These are phyloP conservation scores for Dromococcyx pavoninus DNA, from an alignment of 2,797 vertebrate species.

Conservation along the genomic window DNA sequence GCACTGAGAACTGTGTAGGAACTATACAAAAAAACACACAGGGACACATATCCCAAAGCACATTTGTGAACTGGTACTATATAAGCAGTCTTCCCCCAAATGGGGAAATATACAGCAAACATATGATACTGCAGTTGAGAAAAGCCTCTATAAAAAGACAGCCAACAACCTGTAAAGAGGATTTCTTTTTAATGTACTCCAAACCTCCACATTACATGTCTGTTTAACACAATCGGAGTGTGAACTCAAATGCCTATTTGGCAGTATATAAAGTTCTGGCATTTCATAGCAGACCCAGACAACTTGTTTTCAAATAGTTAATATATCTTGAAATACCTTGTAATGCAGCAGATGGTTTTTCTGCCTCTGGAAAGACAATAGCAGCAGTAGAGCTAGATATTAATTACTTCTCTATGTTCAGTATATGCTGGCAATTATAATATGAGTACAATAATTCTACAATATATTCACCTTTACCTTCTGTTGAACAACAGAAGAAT, in stretches of 20 bases:
- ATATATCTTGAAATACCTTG: neutral
- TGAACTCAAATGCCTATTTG: neutral
- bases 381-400: neutral
- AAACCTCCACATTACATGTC: neutral
- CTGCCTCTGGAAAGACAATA: neutral
- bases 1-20: neutral
- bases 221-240: neutral
- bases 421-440: neutral
- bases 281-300: neutral
- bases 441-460: neutral
- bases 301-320: neutral
- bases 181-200: neutral
- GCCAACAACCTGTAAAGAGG: neutral
- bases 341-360: neutral
- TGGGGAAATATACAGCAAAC: neutral
- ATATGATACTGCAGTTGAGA: neutral
- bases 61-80: neutral
- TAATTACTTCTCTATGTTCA: neutral
- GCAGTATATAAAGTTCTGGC: neutral
- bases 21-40: neutral
- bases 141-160: neutral
- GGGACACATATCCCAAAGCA: neutral
- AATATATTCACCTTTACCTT: neutral
- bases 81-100: neutral
- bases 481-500: neutral